phyloP scores from a whole-genome alignment of 2,797 vertebrate genomes.

The Coranthus polyacanthus region DNA sequence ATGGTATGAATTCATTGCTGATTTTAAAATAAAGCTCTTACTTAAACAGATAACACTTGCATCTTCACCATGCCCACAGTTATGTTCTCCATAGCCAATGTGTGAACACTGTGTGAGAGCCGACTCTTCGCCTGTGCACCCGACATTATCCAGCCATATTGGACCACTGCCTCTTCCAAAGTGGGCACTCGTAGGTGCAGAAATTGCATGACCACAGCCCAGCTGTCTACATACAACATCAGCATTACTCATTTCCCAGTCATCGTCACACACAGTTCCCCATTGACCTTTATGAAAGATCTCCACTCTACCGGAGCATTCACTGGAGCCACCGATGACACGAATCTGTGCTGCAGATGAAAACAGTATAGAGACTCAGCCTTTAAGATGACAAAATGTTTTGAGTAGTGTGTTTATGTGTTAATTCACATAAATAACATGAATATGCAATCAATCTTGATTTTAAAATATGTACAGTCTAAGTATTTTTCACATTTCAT shows the following conservation, averaged over 20 bases:
- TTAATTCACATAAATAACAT: not conserved
- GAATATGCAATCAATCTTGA: too few relatives aligned
- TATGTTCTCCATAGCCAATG: conserved; percentile 57
- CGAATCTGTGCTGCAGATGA: conserved; percentile 58
- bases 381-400: too few relatives aligned
- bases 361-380: too few relatives aligned
- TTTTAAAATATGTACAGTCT: too few relatives aligned
- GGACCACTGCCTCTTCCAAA: conserved; percentile 76
- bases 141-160: conserved; percentile 80
- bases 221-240: conserved; percentile 79
- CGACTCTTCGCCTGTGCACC: conserved; percentile 66
- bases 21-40: conserved; percentile 42
- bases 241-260: conserved; percentile 59
- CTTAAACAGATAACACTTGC: conserved; percentile 78
- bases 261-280: conserved; percentile 81
- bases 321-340: conserved; percentile 41
- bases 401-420: too few relatives aligned
- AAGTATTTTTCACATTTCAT: not conserved
- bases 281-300: conserved; percentile 64
- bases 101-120: conserved; percentile 67
- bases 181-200: conserved; percentile 58
- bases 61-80: conserved; percentile 77
- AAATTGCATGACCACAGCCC: conserved; percentile 72
- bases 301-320: conserved; percentile 80
- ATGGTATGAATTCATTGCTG: not conserved